phyloP scores from a whole-genome alignment of 2,888 invertebrate species.

The Scaptomyza flava region DNA sequence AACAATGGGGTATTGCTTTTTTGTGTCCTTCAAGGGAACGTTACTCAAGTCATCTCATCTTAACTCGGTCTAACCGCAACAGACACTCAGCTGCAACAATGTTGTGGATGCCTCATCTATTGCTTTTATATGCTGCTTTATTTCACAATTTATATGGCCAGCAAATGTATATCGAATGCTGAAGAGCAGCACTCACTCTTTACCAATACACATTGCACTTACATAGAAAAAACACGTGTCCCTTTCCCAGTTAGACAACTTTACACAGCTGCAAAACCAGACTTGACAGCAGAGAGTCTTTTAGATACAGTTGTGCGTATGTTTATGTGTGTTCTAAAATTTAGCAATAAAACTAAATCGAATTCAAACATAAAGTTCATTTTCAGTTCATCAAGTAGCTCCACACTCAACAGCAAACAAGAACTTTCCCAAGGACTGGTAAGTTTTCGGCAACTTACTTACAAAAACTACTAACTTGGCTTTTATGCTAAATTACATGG shows the following conservation, averaged over 20 bases:
- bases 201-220: constrained; percentile 26
- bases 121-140: constrained; percentile 46
- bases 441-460: constrained; percentile 37
- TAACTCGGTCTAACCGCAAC: constrained; percentile 36
- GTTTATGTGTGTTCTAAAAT: constrained; percentile 40
- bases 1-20: constrained; percentile 45
- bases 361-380: constrained; percentile 79
- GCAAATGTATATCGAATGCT: constrained; percentile 47
- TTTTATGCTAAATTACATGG: constrained; percentile 77
- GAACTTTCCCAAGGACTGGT: constrained; percentile 1
- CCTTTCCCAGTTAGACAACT: constrained; percentile 22
- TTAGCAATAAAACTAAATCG: constrained; percentile 73
- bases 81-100: constrained; percentile 23
- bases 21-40: constrained; percentile 8
- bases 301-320: constrained; percentile 36
- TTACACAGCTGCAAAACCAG: constrained; percentile 10
- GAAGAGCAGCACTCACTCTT: constrained; percentile 11
- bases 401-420: constrained; percentile 43
- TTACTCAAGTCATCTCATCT: constrained; percentile 13
- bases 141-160: constrained; percentile 48
- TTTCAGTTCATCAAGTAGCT: constrained; percentile 77
- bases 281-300: constrained; percentile 32
- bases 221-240: constrained; percentile 46
- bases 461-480: constrained; percentile 60
- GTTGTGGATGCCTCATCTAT: constrained; percentile 29